phyloP scores from a whole-genome alignment of 2,113 vertebrate species.

The Columba janthina region DNA sequence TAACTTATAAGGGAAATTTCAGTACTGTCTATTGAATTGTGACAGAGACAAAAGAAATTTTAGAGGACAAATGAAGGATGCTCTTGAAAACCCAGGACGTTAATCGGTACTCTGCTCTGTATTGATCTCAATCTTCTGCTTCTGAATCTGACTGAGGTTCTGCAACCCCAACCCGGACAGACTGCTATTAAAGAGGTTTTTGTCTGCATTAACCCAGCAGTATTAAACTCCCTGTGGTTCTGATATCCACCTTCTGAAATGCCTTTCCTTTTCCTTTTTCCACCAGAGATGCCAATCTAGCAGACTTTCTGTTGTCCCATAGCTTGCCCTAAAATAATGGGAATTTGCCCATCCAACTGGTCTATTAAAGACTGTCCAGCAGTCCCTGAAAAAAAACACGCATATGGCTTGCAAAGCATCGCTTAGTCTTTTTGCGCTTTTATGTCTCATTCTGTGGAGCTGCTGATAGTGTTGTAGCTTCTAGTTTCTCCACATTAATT shows the following conservation, averaged over 20 bases:
- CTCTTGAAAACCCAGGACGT: neutral
- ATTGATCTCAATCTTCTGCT: constrained; percentile 22
- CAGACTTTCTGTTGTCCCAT: neutral
- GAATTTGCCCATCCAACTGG: neutral
- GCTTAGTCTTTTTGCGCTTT: constrained; percentile 17
- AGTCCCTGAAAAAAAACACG: neutral
- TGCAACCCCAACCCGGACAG: neutral
- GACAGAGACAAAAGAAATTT: constrained; percentile 31
- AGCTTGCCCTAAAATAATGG: neutral
- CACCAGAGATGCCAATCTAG: neutral
- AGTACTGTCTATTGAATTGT: neutral
- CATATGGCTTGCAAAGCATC: constrained; percentile 19
- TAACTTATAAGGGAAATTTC: neutral
- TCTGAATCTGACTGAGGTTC: constrained; percentile 8
- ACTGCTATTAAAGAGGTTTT: neutral
- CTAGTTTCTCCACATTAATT: constrained; percentile 47
- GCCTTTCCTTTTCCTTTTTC: neutral
- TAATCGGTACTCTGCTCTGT: constrained; percentile 16
- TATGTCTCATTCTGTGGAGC: neutral
- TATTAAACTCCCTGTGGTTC: neutral
- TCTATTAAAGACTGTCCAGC: neutral
- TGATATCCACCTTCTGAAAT: neutral
- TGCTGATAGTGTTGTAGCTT: neutral
- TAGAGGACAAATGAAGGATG: constrained; percentile 31
- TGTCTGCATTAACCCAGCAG: neutral